A percentile compares a stretch with the other conserved stretches of the same genome.
These are phyloP conservation scores for Galago senegalensis DNA, from an alignment of 2,797 vertebrate genomes.

Conservation along the genomic window DNA sequence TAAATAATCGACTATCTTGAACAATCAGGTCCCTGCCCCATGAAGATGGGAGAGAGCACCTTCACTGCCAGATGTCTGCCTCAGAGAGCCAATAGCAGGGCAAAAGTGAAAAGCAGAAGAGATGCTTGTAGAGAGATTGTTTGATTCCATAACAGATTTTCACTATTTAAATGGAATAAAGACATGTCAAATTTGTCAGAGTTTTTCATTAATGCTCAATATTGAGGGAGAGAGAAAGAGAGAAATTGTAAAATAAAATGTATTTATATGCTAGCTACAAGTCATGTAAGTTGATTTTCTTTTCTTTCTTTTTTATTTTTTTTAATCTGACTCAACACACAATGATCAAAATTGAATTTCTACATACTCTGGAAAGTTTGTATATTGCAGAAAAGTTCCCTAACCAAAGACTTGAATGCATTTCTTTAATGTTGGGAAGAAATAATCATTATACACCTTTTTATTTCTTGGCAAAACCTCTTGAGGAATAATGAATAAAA, in stretches of 20 bases:
- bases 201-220: background rate
- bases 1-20: conserved; percentile 54
- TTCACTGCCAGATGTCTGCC: conserved; percentile 46
- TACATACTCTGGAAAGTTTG: background rate
- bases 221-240: background rate
- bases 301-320: too few species aligned
- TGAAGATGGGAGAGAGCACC: conserved; percentile 4
- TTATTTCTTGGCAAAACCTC: background rate
- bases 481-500: background rate
- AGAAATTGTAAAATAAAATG: background rate
- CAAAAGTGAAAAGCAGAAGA: conserved; percentile 35
- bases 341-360: background rate
- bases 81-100: conserved; percentile 30
- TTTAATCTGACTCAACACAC: too few species aligned
- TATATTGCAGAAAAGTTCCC: background rate
- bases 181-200: background rate
- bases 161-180: conserved; percentile 43
- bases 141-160: conserved; percentile 1
- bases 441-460: background rate
- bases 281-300: background rate
- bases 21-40: conserved; percentile 75
- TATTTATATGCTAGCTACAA: background rate
- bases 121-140: background rate
- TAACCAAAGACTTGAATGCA: background rate
- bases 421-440: background rate